Base-by-base conservation (phyloP, 1,140 invertebrate genomes). In the Drosophila virilis region DNA sequence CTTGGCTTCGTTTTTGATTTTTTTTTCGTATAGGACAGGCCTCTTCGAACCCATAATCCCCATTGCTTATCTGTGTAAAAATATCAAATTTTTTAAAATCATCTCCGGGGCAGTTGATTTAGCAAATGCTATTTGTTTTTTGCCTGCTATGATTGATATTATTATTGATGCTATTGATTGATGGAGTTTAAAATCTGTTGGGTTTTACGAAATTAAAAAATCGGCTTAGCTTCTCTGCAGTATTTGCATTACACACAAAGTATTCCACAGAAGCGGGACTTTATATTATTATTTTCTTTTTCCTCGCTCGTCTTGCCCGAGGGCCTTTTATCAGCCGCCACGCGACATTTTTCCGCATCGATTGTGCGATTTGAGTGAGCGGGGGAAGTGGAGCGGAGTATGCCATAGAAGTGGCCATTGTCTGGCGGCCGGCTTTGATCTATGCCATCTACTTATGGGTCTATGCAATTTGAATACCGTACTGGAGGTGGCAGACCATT, bases 91-190 rank as follows among this genome's bases (percentile, higher is more conserved):
- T 73, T 89, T 82, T 73, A 76, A 80, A 85, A 77, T 78, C 74
- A 66, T 80, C 84, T 89, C 76, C 51, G 52, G 62, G 71, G 58
- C 75, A 80, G 80, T 84, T 84, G 70, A 84, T 84, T 84, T 84
- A 68, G 74, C 80, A 86, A 86, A 86, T 88, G 82, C 71, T 89
- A 90, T 89, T 89, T 89, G 77, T 89, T 89, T 77, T 83, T 80
- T 80, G 52, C 45, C 72, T 35, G 54, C 72, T 76, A 60, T 89
- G 85, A 89, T 89, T 89, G 84, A 89, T 80, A 74, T 82, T 85
- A 80, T 85, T 85, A 86, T 89, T 78, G 84, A 89, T 88, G 77
- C 80, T 58, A 80, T 74, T 71, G 80, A 68, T 78, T 77, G 67
- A 71, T 70, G 77, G 46, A 60, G 62, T 67, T 66, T 66, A 69